These are phyloP conservation scores for Copidosoma floridanum DNA, from an alignment of 1,140 invertebrate species.

Conservation along the genomic window DNA sequence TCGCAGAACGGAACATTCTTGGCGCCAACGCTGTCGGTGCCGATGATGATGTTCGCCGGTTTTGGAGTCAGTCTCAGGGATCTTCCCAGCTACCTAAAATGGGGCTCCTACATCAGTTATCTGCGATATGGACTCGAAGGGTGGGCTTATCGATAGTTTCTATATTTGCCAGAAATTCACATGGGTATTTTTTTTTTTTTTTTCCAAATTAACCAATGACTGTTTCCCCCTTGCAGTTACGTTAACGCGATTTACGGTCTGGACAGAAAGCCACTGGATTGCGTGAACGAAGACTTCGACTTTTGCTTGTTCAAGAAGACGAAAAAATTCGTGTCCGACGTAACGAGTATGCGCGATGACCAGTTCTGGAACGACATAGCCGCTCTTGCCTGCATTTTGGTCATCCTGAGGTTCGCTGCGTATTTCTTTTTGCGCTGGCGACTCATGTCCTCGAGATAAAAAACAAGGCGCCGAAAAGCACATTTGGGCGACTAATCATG, in stretches of 20 bases:
- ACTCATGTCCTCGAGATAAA: constrained; percentile 67
- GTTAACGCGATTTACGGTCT: constrained; percentile 81
- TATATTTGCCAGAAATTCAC: neutral
- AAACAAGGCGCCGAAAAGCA: too few species aligned
- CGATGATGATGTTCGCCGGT: constrained; percentile 86
- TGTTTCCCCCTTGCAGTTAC: constrained; percentile 46
- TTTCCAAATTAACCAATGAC: too few species aligned
- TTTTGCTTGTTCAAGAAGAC: constrained; percentile 80
- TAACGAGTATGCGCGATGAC: constrained; percentile 77
- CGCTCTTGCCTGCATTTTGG: constrained; percentile 68
- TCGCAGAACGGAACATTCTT: constrained; percentile 77
- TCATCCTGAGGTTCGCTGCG: constrained; percentile 70
- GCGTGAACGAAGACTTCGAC: constrained; percentile 3
- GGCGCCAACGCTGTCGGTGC: constrained; percentile 74
- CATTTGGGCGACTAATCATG: too few species aligned
- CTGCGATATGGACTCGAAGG: constrained; percentile 87
- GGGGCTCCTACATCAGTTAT: constrained; percentile 87
- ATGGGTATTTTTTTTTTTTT: too few species aligned
- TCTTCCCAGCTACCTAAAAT: constrained; percentile 76
- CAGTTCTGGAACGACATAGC: constrained; percentile 82
- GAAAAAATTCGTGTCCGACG: constrained; percentile 71
- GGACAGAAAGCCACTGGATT: constrained; percentile 64
- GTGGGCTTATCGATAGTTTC: constrained; percentile 28
- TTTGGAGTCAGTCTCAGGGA: constrained; percentile 76
- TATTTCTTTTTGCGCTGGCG: constrained; percentile 82